Evolutionary conservation across 2,888 invertebrate species (phyloP).

Genomic region (Stenotaenia linearis): DNA sequence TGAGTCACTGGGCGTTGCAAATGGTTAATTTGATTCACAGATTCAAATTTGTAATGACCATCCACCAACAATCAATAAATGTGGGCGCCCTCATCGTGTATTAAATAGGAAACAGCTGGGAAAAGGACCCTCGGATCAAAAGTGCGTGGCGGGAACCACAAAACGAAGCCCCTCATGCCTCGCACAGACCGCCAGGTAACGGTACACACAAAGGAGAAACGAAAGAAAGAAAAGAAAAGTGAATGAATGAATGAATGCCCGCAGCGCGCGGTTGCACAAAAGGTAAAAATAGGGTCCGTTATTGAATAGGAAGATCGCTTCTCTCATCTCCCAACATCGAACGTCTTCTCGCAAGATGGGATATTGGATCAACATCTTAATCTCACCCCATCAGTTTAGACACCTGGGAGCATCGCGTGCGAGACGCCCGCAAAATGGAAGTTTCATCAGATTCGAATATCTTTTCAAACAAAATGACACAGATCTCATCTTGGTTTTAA

Average conservation of each 20-base stretch:
- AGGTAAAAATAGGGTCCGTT: conserved; percentile 10
- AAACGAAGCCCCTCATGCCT: conserved; percentile 3
- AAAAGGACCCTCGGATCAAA: conserved; percentile 2
- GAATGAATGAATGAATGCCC: conserved; percentile 13
- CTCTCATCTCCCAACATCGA: conserved; percentile 20
- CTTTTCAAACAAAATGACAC: conserved; percentile 22
- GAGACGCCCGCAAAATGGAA: conserved; percentile 20
- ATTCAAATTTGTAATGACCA: conserved; percentile 3
- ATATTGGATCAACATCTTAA: conserved; percentile 26
- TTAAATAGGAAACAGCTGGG: conserved; percentile 21
- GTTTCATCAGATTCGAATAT: conserved; percentile 10
- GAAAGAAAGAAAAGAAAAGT: background rate
- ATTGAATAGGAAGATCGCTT: conserved; percentile 17
- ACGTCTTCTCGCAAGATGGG: conserved; percentile 12
- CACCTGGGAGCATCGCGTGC: conserved; percentile 10
- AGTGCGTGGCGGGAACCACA: conserved; percentile 4
- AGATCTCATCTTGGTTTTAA: conserved; percentile 16
- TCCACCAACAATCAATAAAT: background rate
- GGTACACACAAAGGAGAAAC: background rate
- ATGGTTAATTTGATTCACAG: background rate
- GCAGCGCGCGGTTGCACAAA: conserved; percentile 4
- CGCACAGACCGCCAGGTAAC: conserved; percentile 10
- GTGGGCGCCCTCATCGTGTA: conserved; percentile 2
- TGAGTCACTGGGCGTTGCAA: no score
- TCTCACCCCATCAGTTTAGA: conserved; percentile 26